Evolutionary conservation across 2,797 vertebrate species (phyloP).

Genomic region (Myotis daubentonii): DNA sequence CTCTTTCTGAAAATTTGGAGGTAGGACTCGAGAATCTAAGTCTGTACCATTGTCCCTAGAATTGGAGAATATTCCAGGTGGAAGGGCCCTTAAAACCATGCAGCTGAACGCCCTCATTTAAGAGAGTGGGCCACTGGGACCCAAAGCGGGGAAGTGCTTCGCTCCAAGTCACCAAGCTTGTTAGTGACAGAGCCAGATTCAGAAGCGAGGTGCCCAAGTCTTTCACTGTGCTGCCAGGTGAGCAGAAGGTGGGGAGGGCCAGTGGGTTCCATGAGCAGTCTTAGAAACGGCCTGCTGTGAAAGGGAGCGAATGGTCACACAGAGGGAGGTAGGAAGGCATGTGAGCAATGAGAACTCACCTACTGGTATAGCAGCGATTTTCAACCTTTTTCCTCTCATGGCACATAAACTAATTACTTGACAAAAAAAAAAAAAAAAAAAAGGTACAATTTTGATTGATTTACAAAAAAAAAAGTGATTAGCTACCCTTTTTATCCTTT

Average conservation of each 20-base stretch:
- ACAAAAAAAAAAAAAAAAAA: not conserved
- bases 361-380: not conserved
- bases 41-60: not conserved
- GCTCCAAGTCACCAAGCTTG: not conserved
- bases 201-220: not conserved
- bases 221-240: not conserved
- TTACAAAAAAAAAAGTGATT: not conserved
- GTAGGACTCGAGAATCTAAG: not conserved
- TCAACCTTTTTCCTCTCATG: not conserved
- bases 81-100: not conserved
- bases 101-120: not conserved
- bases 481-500: not conserved
- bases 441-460: not conserved
- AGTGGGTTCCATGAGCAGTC: rapidly evolving
- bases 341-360: not conserved
- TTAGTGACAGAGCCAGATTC: not conserved
- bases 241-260: not conserved
- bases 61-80: not conserved
- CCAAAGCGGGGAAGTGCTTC: not conserved
- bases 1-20: not conserved
- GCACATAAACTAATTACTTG: not conserved
- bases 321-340: not conserved
- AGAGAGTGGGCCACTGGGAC: not conserved
- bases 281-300: not conserved
- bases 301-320: too few relatives aligned